Base-by-base conservation (phyloP, 2,113 vertebrate genomes). In the Gobius niger region DNA sequence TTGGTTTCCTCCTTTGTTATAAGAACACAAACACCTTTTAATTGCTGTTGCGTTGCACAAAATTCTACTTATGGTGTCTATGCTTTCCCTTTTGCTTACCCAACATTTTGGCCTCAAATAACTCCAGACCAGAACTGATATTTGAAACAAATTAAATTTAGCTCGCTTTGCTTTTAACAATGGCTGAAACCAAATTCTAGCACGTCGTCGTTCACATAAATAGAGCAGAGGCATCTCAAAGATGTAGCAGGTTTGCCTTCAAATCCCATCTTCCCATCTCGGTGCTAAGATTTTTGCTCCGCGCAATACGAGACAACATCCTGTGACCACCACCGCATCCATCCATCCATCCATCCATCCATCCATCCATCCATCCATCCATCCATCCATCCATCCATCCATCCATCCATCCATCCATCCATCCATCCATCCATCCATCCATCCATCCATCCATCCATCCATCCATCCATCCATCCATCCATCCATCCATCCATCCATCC, bases 221-320 rank as follows among this genome's bases (percentile, higher is more conserved):
- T 46, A 51, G 74, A 68, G 70, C 70, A 64, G 3, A 77, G 47
- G 0, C 56, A 42, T 60, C 34, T 24, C 62, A 16, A 63, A 52
- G 13, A 3, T 7, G 59, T 62, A 11, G 10, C 14, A 61, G 9
- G 52, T 77, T 82, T 77, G 75, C 82, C 73, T 76, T n/a, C 75
- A 78, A 63, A 80, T 71, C 47, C 70, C 68, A 59, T 57, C 62
- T 16, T 34, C 24, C 7, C 53, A 18, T 68, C 80, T 64, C 15
- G 82, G 89, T 89, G 89, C 87, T 89, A 82, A 81, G 67, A 42
- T 16, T 77, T 34, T 67, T 19, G 72, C 19, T 24, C 19, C 10
- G 88, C 84, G 85, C 87, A 87, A 88, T 84, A 85, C 40, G 73
- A 88, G 83, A 82, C 82, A 0, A 63, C 46, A 47, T 75, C 83